Percentiles rank a stretch among this genome's conserved stretches.
Evolutionary conservation across 2,113 vertebrate species (phyloP).

Genomic region (Tachuris rubrigastra): DNA sequence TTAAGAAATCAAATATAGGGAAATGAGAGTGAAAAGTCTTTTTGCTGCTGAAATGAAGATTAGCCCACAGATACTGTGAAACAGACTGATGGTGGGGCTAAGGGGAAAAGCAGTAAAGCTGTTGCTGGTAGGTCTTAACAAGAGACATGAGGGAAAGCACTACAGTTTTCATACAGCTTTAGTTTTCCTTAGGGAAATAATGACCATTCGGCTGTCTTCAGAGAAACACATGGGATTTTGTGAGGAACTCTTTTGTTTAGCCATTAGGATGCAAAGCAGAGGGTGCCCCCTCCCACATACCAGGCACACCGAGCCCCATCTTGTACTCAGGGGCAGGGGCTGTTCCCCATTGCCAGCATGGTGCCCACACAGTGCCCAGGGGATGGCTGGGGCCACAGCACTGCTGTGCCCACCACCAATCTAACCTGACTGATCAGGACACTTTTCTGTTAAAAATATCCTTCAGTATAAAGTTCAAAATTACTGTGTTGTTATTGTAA

Average conservation of each 20-base stretch:
- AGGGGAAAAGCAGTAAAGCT: neutral
- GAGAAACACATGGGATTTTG: accelerated
- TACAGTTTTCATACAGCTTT: neutral
- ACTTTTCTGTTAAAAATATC: neutral
- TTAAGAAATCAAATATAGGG: neutral
- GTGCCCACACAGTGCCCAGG: neutral
- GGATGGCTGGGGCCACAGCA: accelerated
- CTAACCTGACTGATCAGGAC: neutral
- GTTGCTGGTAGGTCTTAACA: neutral
- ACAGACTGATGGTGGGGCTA: too few species aligned
- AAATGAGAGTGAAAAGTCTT: neutral
- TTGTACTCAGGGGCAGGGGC: neutral
- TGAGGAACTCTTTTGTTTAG: neutral
- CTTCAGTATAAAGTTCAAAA: neutral
- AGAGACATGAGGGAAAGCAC: neutral
- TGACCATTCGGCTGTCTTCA: neutral
- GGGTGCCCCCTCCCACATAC: accelerated
- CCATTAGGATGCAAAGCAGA: accelerated
- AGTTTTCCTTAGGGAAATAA: neutral
- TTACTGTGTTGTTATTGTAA: neutral
- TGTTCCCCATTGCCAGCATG: neutral
- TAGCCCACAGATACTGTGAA: neutral
- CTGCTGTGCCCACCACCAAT: neutral
- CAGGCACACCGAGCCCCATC: accelerated
- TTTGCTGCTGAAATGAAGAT: neutral